A percentile compares a stretch with the other conserved stretches of the same genome.
Conservation (phyloP, 2,797 vertebrate species). For the Adelosebastes latens region DNA sequence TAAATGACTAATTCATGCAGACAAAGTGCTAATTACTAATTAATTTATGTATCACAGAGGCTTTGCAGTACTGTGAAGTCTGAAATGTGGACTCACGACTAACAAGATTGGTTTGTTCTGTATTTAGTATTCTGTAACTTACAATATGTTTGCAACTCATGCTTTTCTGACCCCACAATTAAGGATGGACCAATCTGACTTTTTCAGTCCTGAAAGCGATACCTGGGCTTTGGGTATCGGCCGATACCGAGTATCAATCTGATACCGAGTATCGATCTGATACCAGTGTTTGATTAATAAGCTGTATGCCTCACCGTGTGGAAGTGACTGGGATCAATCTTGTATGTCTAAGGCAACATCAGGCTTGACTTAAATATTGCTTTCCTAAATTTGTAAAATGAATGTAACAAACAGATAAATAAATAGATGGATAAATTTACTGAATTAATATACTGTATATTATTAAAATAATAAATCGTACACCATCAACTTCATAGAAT, state of each 20-base stretch:
- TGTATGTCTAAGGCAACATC: too few species aligned
- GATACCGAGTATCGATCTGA: background rate
- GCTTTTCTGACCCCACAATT: background rate
- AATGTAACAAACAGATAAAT: too few species aligned
- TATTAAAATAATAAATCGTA: too few species aligned
- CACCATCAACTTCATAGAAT: too few species aligned
- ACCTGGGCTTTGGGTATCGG: background rate
- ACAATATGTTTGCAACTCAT: background rate
- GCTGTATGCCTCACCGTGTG: background rate
- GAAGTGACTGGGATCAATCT: background rate
- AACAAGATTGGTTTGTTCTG: background rate
- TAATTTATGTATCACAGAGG: background rate
- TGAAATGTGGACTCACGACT: background rate
- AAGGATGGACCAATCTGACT: background rate
- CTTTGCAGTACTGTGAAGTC: background rate
- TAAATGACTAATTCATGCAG: slow-evolving; percentile 18
- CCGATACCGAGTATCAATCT: background rate
- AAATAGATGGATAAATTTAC: too few species aligned
- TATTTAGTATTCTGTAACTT: background rate
- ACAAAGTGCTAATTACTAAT: slow-evolving; percentile 1
- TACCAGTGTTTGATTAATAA: background rate
- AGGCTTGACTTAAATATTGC: too few species aligned
- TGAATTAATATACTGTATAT: too few species aligned
- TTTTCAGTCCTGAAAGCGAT: background rate
- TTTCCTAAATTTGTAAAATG: too few species aligned